phyloP scores from a whole-genome alignment of 2,113 vertebrate species.

The Cyphomyrus plagiostoma region DNA sequence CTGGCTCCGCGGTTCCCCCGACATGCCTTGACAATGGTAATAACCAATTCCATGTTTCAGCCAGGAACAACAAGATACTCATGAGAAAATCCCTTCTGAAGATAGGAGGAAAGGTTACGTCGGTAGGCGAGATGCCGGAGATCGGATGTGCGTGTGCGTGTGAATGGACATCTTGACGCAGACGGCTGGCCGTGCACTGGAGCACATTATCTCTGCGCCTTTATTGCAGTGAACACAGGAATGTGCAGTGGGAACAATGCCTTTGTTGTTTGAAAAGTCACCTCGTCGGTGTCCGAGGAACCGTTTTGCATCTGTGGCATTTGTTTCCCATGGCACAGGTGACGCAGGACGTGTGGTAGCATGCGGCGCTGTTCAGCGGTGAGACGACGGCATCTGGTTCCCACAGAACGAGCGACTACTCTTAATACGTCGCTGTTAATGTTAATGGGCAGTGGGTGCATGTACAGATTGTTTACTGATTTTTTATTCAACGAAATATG shows the following conservation, averaged over 20 bases:
- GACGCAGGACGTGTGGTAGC: not conserved
- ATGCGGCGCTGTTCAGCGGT: not conserved
- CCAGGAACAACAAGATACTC: not conserved
- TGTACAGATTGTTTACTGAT: not conserved
- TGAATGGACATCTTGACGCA: not conserved
- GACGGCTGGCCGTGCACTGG: not conserved
- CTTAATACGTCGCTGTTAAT: not conserved
- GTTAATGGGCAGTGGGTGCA: not conserved
- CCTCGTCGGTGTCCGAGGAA: not conserved
- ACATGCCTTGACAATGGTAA: not conserved
- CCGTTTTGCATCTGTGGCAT: not conserved
- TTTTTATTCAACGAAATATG: not conserved
- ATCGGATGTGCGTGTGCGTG: not conserved
- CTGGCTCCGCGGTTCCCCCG: not conserved
- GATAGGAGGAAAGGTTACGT: not conserved
- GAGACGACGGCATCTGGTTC: not conserved
- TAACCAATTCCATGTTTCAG: not conserved
- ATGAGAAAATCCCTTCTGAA: conserved; percentile 5
- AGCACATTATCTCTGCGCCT: not conserved
- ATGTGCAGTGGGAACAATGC: not conserved
- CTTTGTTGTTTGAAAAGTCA: not conserved
- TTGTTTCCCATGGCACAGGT: not conserved
- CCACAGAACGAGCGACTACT: not conserved
- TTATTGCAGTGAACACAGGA: not conserved
- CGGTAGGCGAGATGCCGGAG: not conserved